Conservation (phyloP, 92 coral and sea anemone species). For the Ricordea florida region DNA sequence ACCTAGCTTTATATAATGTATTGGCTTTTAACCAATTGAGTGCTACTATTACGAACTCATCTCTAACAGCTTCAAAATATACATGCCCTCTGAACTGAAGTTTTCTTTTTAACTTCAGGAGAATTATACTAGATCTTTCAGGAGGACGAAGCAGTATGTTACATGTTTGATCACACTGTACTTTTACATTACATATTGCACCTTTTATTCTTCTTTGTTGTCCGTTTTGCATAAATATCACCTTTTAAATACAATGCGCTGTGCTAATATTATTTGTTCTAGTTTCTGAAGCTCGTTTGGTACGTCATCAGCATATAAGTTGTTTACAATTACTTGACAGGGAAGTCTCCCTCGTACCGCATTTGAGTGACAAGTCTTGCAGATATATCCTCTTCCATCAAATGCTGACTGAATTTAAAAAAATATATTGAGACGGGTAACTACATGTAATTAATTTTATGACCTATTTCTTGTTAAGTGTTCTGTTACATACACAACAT, state of each 20-base stretch:
- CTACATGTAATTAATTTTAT: too few species aligned
- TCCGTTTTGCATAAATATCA: not conserved
- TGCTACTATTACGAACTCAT: slow-evolving; percentile 26
- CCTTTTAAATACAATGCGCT: slow-evolving; percentile 10
- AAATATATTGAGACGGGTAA: too few species aligned
- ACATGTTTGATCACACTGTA: slow-evolving; percentile 26
- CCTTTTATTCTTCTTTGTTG: slow-evolving; percentile 24
- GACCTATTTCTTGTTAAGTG: too few species aligned
- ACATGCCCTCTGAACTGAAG: slow-evolving; percentile 59
- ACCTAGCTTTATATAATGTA: slow-evolving; percentile 23
- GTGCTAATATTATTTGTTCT: slow-evolving; percentile 14
- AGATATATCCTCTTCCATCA: too few species aligned
- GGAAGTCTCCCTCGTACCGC: not conserved
- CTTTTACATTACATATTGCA: slow-evolving; percentile 50
- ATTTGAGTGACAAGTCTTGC: too few species aligned
- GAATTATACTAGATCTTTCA: slow-evolving; percentile 44
- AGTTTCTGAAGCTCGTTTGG: slow-evolving; percentile 12
- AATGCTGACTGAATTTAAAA: too few species aligned
- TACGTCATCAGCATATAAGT: not conserved
- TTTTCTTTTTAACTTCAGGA: slow-evolving; percentile 34
- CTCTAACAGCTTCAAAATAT: slow-evolving; percentile 53
- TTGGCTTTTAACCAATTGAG: slow-evolving; percentile 26
- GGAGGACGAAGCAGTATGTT: slow-evolving; percentile 25
- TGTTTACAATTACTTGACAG: not conserved
- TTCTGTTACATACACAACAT: too few species aligned